Evolutionary conservation across 2,888 invertebrate species (phyloP).

Genomic region (Xestia sexstrigata): DNA sequence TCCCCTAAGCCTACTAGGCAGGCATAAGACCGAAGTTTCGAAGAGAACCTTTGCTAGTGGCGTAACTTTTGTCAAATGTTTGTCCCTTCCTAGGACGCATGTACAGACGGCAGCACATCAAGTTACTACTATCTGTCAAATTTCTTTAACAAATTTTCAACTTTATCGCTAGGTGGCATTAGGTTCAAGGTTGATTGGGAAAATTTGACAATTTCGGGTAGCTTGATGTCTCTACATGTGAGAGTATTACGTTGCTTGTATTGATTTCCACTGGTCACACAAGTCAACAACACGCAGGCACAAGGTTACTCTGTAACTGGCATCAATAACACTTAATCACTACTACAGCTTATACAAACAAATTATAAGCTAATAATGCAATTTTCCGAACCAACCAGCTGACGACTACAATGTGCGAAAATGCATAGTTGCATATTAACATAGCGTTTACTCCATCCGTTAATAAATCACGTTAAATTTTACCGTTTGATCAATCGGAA

Average conservation of each 20-base stretch:
- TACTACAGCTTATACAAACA: neutral
- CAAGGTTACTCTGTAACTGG: neutral
- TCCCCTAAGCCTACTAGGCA: neutral
- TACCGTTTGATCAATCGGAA: conserved; percentile 51
- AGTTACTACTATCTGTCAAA: no score
- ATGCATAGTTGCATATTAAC: conserved; percentile 33
- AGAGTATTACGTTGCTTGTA: neutral
- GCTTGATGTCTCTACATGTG: neutral
- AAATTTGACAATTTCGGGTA: no score
- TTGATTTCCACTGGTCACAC: neutral
- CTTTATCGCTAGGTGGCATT: no score
- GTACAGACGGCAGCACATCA: no score
- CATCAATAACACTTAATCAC: conserved; percentile 28
- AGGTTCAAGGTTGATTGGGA: no score
- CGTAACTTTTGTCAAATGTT: neutral
- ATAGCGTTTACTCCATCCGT: conserved; percentile 37
- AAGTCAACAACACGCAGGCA: neutral
- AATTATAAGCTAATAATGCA: conserved; percentile 20
- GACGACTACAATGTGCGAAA: conserved; percentile 32
- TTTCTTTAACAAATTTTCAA: no score
- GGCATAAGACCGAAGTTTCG: neutral
- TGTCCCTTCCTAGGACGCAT: neutral
- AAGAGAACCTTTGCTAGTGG: neutral
- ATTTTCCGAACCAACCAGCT: conserved; percentile 27
- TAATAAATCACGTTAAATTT: conserved; percentile 61